A percentile compares a stretch with the other conserved stretches of the same genome.
phyloP scores from a whole-genome alignment of 2,888 invertebrate genomes.

The Oxyscelio sp. region DNA sequence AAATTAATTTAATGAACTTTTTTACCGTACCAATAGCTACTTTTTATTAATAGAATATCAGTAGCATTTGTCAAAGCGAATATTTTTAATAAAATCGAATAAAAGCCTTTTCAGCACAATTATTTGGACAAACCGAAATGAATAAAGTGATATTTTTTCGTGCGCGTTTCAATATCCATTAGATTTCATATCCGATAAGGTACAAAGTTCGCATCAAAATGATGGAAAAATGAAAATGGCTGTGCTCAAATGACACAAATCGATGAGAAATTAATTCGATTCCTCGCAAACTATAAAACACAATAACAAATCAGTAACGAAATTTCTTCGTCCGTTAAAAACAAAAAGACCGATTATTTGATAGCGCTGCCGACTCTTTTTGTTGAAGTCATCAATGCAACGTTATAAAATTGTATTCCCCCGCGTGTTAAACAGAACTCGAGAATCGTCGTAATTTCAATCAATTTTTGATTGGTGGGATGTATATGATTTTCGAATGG shows the following conservation, averaged over 20 bases:
- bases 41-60: constrained; percentile 28
- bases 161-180: constrained; percentile 9
- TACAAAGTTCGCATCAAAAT: not conserved
- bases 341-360: constrained; percentile 31
- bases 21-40: constrained; percentile 1
- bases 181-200: constrained; percentile 13
- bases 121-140: constrained; percentile 4
- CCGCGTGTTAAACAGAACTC: constrained; percentile 39
- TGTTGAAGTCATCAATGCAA: constrained; percentile 13
- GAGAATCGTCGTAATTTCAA: constrained; percentile 43
- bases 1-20: too few relatives aligned
- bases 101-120: constrained; percentile 3
- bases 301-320: not conserved
- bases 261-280: constrained; percentile 2
- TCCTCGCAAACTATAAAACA: not conserved
- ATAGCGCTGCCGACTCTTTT: constrained; percentile 1
- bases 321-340: not conserved
- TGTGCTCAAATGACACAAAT: not conserved
- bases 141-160: constrained; percentile 14
- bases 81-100: not conserved
- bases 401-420: constrained; percentile 35
- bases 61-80: constrained; percentile 14
- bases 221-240: constrained; percentile 4
- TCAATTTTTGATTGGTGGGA: constrained; percentile 30
- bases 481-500: constrained; percentile 33